These are phyloP conservation scores for Malurus leucopterus DNA, from an alignment of 2,797 vertebrate genomes.

Conservation along the genomic window DNA sequence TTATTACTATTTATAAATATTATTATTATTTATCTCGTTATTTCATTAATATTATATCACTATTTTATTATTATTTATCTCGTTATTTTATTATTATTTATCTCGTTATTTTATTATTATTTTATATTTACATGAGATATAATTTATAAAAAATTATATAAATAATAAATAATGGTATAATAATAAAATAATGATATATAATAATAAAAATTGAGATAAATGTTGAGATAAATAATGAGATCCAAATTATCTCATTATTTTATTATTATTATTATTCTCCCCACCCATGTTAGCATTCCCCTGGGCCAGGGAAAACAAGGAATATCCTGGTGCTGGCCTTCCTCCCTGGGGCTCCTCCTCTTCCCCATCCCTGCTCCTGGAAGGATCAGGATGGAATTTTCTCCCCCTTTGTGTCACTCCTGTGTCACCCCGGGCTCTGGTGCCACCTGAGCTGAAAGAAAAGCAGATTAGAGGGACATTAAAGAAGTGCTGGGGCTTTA, in stretches of 20 bases:
- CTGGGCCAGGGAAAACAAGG: background rate
- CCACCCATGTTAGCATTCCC: fast-evolving
- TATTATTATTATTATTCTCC: background rate
- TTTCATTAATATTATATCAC: no score
- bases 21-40: no score
- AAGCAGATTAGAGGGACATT: background rate
- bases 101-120: no score
- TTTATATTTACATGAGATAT: no score
- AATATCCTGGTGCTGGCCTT: background rate
- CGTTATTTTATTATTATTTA: background rate
- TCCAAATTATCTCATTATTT: background rate
- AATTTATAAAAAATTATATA: no score
- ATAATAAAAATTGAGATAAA: no score
- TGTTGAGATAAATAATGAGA: no score
- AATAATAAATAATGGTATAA: no score
- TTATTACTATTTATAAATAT: no score
- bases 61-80: no score
- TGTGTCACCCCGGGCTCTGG: background rate
- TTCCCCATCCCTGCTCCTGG: background rate
- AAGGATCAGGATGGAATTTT: background rate
- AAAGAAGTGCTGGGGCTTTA: fast-evolving
- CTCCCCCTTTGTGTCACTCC: fast-evolving
- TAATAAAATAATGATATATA: no score
- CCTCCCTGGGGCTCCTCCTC: background rate
- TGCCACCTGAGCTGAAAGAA: background rate